These are phyloP conservation scores for Heliconius himera DNA, from an alignment of 1,140 invertebrate species.

Conservation along the genomic window DNA sequence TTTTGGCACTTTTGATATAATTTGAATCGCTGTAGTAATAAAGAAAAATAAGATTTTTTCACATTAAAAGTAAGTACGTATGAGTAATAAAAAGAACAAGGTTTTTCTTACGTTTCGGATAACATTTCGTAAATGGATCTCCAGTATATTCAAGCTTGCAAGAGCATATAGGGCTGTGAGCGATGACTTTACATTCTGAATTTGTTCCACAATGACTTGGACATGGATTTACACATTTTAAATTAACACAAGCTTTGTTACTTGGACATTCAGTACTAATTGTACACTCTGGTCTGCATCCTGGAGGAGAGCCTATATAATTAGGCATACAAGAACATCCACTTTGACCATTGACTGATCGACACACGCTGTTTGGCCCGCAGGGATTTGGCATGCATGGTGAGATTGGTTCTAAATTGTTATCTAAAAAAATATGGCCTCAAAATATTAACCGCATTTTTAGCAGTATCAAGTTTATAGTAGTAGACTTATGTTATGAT, in stretches of 20 bases:
- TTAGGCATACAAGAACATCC: constrained; percentile 87
- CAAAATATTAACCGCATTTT: too few species aligned
- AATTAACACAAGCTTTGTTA: constrained; percentile 85
- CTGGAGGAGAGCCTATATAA: constrained; percentile 87
- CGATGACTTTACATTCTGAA: constrained; percentile 88
- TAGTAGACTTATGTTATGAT: too few species aligned
- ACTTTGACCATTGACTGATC: constrained; percentile 84
- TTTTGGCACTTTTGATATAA: constrained; percentile 56
- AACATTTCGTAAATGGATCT: constrained; percentile 83
- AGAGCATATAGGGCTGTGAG: constrained; percentile 85
- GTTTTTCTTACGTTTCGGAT: constrained; percentile 76
- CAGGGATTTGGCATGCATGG: constrained; percentile 87
- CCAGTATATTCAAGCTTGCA: constrained; percentile 79
- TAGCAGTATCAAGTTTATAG: too few species aligned
- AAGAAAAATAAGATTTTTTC: constrained; percentile 28
- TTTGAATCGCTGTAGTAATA: constrained; percentile 74
- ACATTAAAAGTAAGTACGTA: background rate
- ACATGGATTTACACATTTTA: constrained; percentile 87
- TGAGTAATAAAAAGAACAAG: background rate
- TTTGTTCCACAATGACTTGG: constrained; percentile 88
- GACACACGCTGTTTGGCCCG: constrained; percentile 88
- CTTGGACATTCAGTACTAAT: constrained; percentile 86
- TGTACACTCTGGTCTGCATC: constrained; percentile 88
- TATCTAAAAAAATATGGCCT: constrained; percentile 40
- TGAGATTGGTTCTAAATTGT: constrained; percentile 63